These are phyloP conservation scores for Andrena flavipes DNA, from an alignment of 2,888 invertebrate genomes.

Conservation along the genomic window DNA sequence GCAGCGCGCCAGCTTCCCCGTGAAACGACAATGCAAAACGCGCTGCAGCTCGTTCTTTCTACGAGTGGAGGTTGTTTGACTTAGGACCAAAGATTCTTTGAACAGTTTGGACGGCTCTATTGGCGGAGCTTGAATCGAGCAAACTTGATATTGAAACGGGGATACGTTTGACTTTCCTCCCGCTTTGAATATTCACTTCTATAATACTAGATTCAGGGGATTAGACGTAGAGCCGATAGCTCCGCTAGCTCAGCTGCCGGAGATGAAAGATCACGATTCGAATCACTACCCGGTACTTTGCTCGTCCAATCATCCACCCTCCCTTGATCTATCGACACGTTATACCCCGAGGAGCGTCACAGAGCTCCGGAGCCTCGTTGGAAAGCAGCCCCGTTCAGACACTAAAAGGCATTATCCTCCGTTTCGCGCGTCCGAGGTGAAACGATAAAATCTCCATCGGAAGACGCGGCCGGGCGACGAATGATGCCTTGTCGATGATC, in stretches of 20 bases:
- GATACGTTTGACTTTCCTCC: no score
- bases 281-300: no score
- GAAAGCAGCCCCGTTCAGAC: constrained; percentile 1
- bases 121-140: not conserved
- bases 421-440: constrained; percentile 2
- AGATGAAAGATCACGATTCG: no score
- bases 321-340: not conserved
- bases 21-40: constrained; percentile 18
- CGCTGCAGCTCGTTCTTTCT: not conserved
- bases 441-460: constrained; percentile 45
- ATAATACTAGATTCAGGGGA: no score
- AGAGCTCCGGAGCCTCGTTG: not conserved
- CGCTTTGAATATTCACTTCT: no score
- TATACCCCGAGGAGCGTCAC: no score
- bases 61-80: constrained; percentile 6
- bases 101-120: not conserved
- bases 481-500: constrained; percentile 40
- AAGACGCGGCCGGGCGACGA: constrained; percentile 19
- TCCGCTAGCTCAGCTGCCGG: no score
- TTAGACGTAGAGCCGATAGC: no score
- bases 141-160: not conserved
- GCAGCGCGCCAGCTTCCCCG: not conserved
- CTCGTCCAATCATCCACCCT: no score
- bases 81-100: constrained; percentile 13
- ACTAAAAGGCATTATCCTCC: not conserved